Base-by-base conservation (phyloP, 2,888 invertebrate genomes). In the Amiota mariae region DNA sequence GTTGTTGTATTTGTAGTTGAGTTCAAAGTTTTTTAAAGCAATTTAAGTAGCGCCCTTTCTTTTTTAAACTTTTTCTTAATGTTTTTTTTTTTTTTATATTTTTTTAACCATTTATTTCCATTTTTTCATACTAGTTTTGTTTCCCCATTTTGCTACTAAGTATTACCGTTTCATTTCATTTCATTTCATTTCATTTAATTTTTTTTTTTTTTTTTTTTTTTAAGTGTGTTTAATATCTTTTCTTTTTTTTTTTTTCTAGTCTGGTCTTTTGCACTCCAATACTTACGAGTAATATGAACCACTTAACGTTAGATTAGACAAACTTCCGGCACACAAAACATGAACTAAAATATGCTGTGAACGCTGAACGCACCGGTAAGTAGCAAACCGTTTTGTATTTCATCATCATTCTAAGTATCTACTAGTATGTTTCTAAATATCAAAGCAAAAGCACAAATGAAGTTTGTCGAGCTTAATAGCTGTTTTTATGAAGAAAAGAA, bases 231-330 rank as follows among this genome's bases (percentile, higher is more conserved):
- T 36, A 63, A 63, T 36, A 13, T 11, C 36, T 63, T 36, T 13
- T 61, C 36, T 63, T 63, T 12, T 63, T 63, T 13, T 24, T 12
- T 24, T 18, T 54, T 1, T 24, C 36, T 63, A 8, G 54, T 54
- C 12, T 81, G 80, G 36, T 36, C 36, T 36, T 36, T 36, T 36
- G 36, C 36, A 36, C 36, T 36, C 36, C 36, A 36, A 2, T 36
- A 24, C 24, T 1, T 24, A 24, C 24, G 24, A 24, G 24, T 24
- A 36, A 36, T 82, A 84, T 82, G 82, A 49, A 80, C 82, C 83
- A 83, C 84, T 83, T 83, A 81, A 81, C 82, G 74, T 83, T 83
- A 83, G 83, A 83, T 83, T 83, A 83, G 71, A 79, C 81, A 78
- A 80, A 83, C 85, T 84, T 83, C 83, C 83, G 83, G 83, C 82